phyloP scores from a whole-genome alignment of 37 sponge, comb jelly and placozoan genomes.

The Hexactinellida sp. region DNA sequence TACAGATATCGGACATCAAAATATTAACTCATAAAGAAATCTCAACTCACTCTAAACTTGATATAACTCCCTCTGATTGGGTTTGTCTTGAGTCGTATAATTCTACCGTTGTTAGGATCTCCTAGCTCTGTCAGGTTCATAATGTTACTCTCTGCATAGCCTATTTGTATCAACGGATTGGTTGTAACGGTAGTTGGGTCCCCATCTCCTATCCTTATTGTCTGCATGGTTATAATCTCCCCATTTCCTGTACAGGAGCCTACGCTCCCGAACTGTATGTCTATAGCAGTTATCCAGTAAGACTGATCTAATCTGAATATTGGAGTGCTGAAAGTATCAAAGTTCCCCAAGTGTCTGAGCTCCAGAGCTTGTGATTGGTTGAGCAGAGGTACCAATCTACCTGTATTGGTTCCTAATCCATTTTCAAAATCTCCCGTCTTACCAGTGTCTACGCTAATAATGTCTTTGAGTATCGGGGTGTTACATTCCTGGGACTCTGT shows the following conservation, averaged over 20 bases:
- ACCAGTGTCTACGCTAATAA: neutral
- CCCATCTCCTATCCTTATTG: neutral
- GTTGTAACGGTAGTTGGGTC: neutral
- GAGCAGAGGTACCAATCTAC: neutral
- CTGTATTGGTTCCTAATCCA: neutral
- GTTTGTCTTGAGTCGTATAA: neutral
- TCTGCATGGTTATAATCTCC: neutral
- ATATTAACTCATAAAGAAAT: neutral
- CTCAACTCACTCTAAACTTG: neutral
- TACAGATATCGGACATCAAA: too few species aligned
- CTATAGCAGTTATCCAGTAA: neutral
- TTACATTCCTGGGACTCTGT: neutral
- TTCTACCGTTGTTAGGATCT: constrained; percentile 2
- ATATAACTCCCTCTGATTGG: neutral
- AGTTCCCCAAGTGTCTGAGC: neutral
- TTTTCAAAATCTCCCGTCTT: neutral
- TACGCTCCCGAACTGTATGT: neutral
- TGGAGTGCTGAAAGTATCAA: neutral
- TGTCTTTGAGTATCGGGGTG: neutral
- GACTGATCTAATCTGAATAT: neutral
- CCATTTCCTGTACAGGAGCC: neutral
- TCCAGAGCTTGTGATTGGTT: constrained; percentile 10
- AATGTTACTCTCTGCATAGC: neutral
- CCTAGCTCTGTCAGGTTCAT: neutral
- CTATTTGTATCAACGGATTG: neutral